phyloP scores from a whole-genome alignment of 2,113 vertebrate genomes.

The Lontra canadensis region DNA sequence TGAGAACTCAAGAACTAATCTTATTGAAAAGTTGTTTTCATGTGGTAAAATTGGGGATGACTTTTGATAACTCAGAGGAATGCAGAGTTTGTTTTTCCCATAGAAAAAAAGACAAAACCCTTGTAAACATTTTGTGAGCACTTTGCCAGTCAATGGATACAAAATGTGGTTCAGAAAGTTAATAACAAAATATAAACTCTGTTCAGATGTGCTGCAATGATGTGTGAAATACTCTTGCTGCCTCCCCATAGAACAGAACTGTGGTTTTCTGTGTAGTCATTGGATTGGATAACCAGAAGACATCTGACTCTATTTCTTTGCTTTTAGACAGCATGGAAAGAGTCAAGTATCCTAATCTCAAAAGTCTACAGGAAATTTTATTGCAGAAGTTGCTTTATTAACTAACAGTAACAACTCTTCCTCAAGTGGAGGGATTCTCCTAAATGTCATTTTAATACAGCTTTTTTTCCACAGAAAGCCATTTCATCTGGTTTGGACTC shows the following conservation, averaged over 20 bases:
- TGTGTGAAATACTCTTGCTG: neutral
- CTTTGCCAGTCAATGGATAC: neutral
- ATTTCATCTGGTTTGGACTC: neutral
- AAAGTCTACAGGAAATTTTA: neutral
- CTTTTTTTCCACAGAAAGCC: neutral
- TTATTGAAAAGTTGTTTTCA: slow-evolving; percentile 37
- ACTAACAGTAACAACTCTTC: neutral
- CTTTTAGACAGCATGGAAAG: neutral
- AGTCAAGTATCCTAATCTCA: neutral
- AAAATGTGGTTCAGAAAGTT: neutral
- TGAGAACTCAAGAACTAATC: neutral
- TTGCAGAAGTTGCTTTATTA: slow-evolving; percentile 8
- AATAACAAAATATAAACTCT: neutral
- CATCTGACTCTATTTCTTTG: neutral
- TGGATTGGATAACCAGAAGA: neutral
- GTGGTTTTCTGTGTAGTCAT: neutral
- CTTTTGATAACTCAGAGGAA: slow-evolving; percentile 27
- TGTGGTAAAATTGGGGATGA: slow-evolving; percentile 1
- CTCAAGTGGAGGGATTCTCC: neutral
- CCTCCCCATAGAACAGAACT: neutral
- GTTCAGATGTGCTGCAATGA: neutral
- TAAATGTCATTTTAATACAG: neutral
- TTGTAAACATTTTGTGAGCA: neutral
- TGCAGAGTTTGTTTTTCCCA: neutral
- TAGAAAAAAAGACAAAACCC: neutral